phyloP scores from a whole-genome alignment of 2,113 vertebrate species.

The Himantopus leucocephalus region DNA sequence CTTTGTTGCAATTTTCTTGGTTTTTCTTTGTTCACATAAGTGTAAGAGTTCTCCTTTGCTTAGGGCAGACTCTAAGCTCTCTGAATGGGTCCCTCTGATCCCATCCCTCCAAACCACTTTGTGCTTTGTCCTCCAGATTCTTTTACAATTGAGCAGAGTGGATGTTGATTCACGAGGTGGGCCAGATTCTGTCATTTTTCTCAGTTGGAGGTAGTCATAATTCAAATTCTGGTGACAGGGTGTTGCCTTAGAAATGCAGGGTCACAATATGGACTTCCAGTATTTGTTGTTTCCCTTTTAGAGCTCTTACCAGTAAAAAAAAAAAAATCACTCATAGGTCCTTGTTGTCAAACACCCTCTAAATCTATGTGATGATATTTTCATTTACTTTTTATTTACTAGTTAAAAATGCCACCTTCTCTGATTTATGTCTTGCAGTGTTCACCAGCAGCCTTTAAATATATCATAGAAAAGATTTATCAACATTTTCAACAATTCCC shows the following conservation, averaged over 20 bases:
- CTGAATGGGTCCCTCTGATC: background rate
- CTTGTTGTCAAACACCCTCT: slow-evolving; percentile 17
- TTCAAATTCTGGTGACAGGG: background rate
- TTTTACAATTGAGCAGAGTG: background rate
- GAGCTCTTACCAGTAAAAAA: background rate
- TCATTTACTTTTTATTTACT: slow-evolving; percentile 55
- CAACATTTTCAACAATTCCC: background rate
- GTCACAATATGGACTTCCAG: background rate
- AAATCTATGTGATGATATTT: slow-evolving; percentile 29
- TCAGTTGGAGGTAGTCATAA: background rate
- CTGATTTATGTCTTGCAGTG: slow-evolving; percentile 8
- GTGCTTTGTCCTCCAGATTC: background rate
- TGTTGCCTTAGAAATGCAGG: background rate
- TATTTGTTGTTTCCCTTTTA: background rate
- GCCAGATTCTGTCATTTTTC: background rate
- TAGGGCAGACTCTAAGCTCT: background rate
- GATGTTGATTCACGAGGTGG: background rate
- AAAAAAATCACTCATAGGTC: background rate
- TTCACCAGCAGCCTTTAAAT: slow-evolving; percentile 48
- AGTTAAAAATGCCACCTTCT: slow-evolving; percentile 15
- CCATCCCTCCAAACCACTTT: background rate
- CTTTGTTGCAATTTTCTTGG: background rate
- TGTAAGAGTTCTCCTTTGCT: background rate
- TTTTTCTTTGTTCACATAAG: background rate
- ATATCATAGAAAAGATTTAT: slow-evolving; percentile 37